Base-by-base conservation (phyloP, 2,113 vertebrate genomes). In the Ameiurus melas region DNA sequence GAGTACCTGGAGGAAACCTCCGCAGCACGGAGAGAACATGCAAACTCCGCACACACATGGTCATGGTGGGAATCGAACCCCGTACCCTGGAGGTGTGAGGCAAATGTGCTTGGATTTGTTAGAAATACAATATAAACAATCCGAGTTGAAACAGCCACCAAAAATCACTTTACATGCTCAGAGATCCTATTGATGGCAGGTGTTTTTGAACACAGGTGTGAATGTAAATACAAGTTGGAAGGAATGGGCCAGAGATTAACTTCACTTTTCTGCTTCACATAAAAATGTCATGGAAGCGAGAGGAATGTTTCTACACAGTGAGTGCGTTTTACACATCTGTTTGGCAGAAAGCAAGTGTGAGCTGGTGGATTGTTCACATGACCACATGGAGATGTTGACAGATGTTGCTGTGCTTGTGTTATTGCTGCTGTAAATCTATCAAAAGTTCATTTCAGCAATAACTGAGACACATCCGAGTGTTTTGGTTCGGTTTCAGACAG, bases 391-490 rank as follows among this genome's bases (percentile, higher is more conserved):
- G 87, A 92, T 92, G 90, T 88, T 77, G 77, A 92, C 91, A 90
- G 94, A 92, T 90, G 90, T 91, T 93, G 87, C 85, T 89, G 70
- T 87, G 85, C 89, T 81, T 86, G 89, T 87, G 89, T 89, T 92
- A 93, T 92, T 93, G 80, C 88, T 84, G 89, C 90, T 85, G 90
- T 95, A 92, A 95, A 94, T 95, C 90, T 92, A 80, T 79, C n/a
- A 2, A 84, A 86, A 81, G 57, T 55, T 83, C 83, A 55, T 89
- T 91, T 91, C 89, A 86, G 83, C 90, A 80, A 90, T 88, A 60
- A 36, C 73, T 43, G 58, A 78, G 64, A 80, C 82, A 83, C 66
- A 83, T 51, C 58, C 53, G 30, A 87, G 85, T 64, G 62, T 90
- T 88, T 87, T 90, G 87, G 85, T 87, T 62, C 62, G 84, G 85